Base-by-base conservation (phyloP, 2,113 vertebrate genomes). In the Capreolus pygargus region DNA sequence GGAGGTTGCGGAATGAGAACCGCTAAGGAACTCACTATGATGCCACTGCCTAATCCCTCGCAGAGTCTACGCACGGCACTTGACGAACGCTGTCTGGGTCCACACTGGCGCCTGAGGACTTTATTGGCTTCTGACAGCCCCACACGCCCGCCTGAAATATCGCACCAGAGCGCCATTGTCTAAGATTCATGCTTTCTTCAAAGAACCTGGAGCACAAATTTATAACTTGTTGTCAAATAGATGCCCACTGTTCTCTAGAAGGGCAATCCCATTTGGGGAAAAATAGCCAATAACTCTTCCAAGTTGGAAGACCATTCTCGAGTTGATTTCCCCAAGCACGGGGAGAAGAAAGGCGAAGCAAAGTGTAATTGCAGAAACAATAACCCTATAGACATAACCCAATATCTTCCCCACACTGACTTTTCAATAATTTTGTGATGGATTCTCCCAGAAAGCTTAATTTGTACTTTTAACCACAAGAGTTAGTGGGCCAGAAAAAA, bases 401-500 rank as follows among this genome's bases (percentile, higher is more conserved):
- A 36, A 7, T 79, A 84, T 60, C 89, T 54, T 70, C 93, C 15
- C 93, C 67, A 52, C 55, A 8, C 81, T 25, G 86, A 82, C 70
- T 79, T 79, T 27, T 57, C 89, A 52, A 86, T 70, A 92, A 91
- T 36, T 89, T 23, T 25, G 76, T 86, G 89, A 86, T 57, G 43
- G 78, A 95, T 89, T 94, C 39, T 89, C 81, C 74, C 13, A 5
- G 84, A 95, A 96, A 97, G 79, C 95, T 93, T 95, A 33, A 96
- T 95, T 96, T 92, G 57, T 97, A 94, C 94, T 95, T 96, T 93
- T 94, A 96, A 74, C 90, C 76, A 87, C 58, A 60, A 95, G 85
- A 96, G 83, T 84, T 96, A 96, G 79, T 82, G 58, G 92, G 81
- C 94, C 94, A 97, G 91, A 85, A 91, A 98, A 96, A 86, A 96